phyloP scores from a whole-genome alignment of 2,113 vertebrate species.

The Nerophis lumbriciformis region DNA sequence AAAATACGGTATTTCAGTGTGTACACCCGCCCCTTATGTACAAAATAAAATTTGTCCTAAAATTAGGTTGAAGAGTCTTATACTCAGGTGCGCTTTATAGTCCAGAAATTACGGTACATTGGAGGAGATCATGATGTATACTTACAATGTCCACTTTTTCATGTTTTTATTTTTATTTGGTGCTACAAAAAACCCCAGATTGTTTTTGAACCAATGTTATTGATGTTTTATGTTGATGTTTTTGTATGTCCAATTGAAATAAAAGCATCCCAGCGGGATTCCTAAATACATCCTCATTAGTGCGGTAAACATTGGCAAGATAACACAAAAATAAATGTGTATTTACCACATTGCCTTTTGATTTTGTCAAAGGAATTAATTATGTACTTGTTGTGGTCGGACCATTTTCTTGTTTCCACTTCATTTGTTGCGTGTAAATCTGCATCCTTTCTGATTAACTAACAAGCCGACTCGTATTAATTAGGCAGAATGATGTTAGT shows the following conservation, averaged over 20 bases:
- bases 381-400: background rate
- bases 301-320: background rate
- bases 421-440: background rate
- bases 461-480: constrained; percentile 4
- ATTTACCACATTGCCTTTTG: background rate
- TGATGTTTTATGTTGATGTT: background rate
- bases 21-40: too few relatives aligned
- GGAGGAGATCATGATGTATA: background rate
- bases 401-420: too few relatives aligned
- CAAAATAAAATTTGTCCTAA: too few relatives aligned
- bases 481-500: constrained; percentile 26
- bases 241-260: background rate
- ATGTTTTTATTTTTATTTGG: background rate
- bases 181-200: background rate
- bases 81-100: too few relatives aligned
- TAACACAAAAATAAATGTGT: background rate
- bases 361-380: background rate
- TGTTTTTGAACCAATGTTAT: background rate
- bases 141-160: constrained; percentile 1
- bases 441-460: background rate
- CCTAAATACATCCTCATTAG: constrained; percentile 8
- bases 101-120: too few relatives aligned
- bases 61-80: too few relatives aligned
- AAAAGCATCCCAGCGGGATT: constrained; percentile 6
- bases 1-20: too few relatives aligned